Evolutionary conservation across 1,140 invertebrate genomes (phyloP), one percentile per base, ranked within the genome.

Genomic region (Drepana arcuata): DNA sequence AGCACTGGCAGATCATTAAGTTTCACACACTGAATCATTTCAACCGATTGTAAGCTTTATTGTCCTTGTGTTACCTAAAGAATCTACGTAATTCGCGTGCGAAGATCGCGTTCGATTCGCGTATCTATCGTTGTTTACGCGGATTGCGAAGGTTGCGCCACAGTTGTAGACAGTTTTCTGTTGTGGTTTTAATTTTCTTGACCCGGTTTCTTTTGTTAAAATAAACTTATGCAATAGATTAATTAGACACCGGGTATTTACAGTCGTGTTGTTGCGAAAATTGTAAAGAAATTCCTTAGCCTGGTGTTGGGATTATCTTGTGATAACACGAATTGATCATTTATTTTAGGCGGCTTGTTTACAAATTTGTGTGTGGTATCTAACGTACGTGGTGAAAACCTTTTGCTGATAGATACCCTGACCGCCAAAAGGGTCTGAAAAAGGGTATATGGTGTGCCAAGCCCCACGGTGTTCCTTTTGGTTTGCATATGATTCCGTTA

Each of bases 121-220:
- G 12, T n/a, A n/a, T n/a, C n/a, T n/a, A n/a, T n/a, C 26, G 38
- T 38, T 39, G 53, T 54, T 51, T 42, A 41, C 50, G 46, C 39
- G 35, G 31, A 34, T 41, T 37, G 34, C 38, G 57, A 71, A 68
- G 67, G 63, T 67, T 65, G 43, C 47, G 23, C 38, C n/a, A 40
- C 34, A 35, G 29, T 53, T 35, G 7, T 32, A 23, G 14, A 36
- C 33, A 44, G 28, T 48, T 42, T 61, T 59, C 21, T 36, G 27
- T 40, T 36, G 52, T 41, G 52, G 49, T 65, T 72, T 63, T 51
- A 34, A 65, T 69, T 65, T 65, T 65, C 58, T 60, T 65, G 61
- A 68, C 63, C 63, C 44, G 47, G 55, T 61, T 72, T 55, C 37
- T 46, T n/a, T 49, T 48, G 50, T 57, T 48, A 58, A 62, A 57